phyloP scores from a whole-genome alignment of 2,888 invertebrate species.

The Peribatodes rhomboidaria region DNA sequence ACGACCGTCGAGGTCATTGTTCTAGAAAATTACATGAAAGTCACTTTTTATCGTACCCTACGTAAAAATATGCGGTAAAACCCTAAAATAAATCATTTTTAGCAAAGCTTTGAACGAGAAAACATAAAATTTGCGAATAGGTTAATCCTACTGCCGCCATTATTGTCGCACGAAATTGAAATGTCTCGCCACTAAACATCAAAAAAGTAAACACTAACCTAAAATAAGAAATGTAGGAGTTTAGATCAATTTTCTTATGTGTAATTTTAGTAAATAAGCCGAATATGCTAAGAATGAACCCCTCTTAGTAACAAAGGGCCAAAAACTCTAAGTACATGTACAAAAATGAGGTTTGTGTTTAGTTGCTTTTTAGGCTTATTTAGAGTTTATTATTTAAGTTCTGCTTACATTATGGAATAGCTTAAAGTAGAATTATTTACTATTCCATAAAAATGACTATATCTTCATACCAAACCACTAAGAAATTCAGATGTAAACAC shows the following conservation, averaged over 20 bases:
- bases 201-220: conserved; percentile 84
- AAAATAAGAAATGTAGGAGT: conserved; percentile 50
- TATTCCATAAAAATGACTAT: conserved; percentile 81
- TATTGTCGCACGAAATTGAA: conserved; percentile 84
- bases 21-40: conserved; percentile 75
- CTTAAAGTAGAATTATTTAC: conserved; percentile 52
- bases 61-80: conserved; percentile 72
- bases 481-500: conserved; percentile 92
- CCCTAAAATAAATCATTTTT: conserved; percentile 61
- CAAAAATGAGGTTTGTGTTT: conserved; percentile 79
- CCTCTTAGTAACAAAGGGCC: conserved; percentile 78
- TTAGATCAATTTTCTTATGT: conserved; percentile 10
- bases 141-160: conserved; percentile 86
- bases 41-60: conserved; percentile 72
- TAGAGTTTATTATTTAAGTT: conserved; percentile 56
- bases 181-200: conserved; percentile 82
- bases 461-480: conserved; percentile 87
- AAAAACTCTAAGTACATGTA: conserved; percentile 71
- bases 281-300: conserved; percentile 50
- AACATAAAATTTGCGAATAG: conserved; percentile 76
- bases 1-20: conserved; percentile 83
- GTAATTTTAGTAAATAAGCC: conserved; percentile 48
- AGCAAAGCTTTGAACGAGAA: conserved; percentile 56
- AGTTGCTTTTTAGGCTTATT: conserved; percentile 55
- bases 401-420: conserved; percentile 40